These are phyloP conservation scores for Doryteuthis pealeii DNA, from an alignment of 1,140 invertebrate genomes.

Conservation along the genomic window DNA sequence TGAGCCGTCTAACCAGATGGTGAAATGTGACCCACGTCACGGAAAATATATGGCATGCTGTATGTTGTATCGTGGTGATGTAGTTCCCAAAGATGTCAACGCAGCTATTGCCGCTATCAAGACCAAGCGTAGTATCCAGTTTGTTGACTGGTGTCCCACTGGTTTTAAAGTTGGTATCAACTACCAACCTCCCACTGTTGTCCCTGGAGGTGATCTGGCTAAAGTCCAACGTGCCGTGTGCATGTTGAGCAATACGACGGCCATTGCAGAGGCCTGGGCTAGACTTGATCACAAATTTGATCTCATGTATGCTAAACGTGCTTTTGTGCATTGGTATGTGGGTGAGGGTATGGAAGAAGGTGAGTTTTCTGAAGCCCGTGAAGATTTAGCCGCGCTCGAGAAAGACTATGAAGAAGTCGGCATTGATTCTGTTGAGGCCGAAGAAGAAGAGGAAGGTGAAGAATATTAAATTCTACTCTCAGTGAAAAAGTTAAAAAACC, in stretches of 20 bases:
- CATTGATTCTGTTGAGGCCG: too few species aligned
- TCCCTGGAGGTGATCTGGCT: constrained; percentile 69
- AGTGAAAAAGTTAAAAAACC: too few species aligned
- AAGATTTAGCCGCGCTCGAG: too few species aligned
- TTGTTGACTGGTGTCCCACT: constrained; percentile 46
- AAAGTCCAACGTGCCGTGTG: constrained; percentile 53
- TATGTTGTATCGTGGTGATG: constrained; percentile 55
- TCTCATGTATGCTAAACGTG: constrained; percentile 64
- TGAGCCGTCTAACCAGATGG: constrained; percentile 88
- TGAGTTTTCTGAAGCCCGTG: too few species aligned
- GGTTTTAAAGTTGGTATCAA: constrained; percentile 48
- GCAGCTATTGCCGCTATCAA: constrained; percentile 83
- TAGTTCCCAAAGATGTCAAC: constrained; percentile 79
- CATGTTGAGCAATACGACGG: constrained; percentile 59
- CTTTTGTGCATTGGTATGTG: constrained; percentile 61
- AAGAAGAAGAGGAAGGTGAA: not conserved
- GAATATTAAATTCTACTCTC: constrained; percentile 22
- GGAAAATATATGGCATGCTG: constrained; percentile 75
- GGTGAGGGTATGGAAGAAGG: constrained; percentile 61
- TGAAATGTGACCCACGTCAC: constrained; percentile 85
- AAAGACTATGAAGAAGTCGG: too few species aligned
- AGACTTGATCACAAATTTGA: constrained; percentile 73
- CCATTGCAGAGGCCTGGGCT: constrained; percentile 70
- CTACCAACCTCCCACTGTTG: constrained; percentile 50
- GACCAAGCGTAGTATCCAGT: constrained; percentile 64